Percentiles rank a stretch among this genome's conserved stretches.
Evolutionary conservation across 2,888 invertebrate species (phyloP).

Genomic region (Ypsolopha scabrella): DNA sequence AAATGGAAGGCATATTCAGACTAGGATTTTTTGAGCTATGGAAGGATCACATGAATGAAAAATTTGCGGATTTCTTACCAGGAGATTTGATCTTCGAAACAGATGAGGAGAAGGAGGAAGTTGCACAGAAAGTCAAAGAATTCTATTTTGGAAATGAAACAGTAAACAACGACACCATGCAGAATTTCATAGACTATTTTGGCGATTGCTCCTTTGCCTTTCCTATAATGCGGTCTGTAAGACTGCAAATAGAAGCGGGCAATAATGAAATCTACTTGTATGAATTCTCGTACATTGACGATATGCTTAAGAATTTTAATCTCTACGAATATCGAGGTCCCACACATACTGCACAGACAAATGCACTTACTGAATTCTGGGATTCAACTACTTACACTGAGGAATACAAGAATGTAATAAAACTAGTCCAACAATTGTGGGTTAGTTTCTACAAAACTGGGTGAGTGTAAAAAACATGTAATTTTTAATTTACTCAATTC

Average conservation of each 20-base stretch:
- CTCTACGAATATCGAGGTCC: background rate
- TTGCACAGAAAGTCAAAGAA: constrained; percentile 1
- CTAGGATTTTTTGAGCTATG: background rate
- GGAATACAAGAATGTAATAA: constrained; percentile 1
- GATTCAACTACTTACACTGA: background rate
- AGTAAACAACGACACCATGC: background rate
- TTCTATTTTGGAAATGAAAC: constrained; percentile 5
- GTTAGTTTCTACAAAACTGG: background rate
- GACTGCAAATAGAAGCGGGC: constrained; percentile 1
- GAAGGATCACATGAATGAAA: constrained; percentile 2
- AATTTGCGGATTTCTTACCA: constrained; percentile 4
- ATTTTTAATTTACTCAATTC: background rate
- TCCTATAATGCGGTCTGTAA: background rate
- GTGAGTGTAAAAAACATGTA: background rate
- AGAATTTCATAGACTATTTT: constrained; percentile 7
- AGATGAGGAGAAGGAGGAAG: constrained; percentile 1
- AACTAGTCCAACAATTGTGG: background rate
- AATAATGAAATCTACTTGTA: constrained; percentile 2
- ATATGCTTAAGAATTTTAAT: background rate
- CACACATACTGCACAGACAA: constrained; percentile 4
- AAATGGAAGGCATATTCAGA: constrained; percentile 5
- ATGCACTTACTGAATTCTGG: background rate
- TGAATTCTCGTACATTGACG: constrained; percentile 4
- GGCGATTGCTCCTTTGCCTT: constrained; percentile 24
- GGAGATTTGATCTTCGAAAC: constrained; percentile 3